Evolutionary conservation across 2,113 vertebrate species (phyloP).

Genomic region (Myodes glareolus): DNA sequence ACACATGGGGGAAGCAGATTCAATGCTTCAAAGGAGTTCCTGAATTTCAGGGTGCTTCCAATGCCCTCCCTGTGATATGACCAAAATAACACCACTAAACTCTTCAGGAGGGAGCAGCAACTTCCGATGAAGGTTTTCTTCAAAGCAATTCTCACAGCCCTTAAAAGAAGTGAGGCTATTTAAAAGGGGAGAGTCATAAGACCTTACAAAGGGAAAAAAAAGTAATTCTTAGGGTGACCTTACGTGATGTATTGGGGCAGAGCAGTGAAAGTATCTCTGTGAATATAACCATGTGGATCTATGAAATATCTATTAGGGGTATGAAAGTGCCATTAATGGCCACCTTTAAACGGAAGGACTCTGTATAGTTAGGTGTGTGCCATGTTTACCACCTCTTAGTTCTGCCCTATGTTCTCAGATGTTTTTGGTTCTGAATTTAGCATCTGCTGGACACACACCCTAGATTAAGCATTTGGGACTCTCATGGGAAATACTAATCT

Average conservation of each 20-base stretch:
- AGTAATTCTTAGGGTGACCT: neutral
- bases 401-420: neutral
- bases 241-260: neutral
- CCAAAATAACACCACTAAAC: conserved; percentile 21
- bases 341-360: neutral
- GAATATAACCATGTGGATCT: neutral
- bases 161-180: neutral
- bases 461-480: neutral
- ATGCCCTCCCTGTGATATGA: conserved; percentile 14
- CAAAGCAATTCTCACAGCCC: neutral
- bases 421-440: neutral
- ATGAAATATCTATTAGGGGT: neutral
- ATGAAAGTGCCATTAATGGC: neutral
- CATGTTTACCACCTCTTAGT: neutral
- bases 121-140: conserved; percentile 39
- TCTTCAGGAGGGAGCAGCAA: neutral
- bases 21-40: neutral
- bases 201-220: neutral
- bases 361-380: no score
- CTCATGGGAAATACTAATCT: neutral
- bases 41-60: conserved; percentile 14
- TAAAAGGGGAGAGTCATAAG: neutral
- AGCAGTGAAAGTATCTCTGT: neutral
- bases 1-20: neutral
- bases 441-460: neutral